phyloP scores from a whole-genome alignment of 2,888 invertebrate species.

The Apamea anceps region DNA sequence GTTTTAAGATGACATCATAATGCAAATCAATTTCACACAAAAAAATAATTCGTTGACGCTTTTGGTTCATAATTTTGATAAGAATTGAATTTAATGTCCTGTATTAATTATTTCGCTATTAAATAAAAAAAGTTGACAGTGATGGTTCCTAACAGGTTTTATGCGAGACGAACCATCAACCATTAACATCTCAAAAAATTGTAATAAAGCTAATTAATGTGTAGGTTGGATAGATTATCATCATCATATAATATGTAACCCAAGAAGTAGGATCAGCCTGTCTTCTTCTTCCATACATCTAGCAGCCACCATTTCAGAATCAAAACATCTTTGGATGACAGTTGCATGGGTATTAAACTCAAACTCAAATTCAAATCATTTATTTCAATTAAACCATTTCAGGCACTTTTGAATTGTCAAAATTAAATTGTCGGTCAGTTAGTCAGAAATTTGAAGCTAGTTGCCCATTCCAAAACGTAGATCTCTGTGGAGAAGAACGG shows the following conservation, averaged over 20 bases:
- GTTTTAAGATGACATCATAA: constrained; percentile 44
- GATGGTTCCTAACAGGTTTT: neutral
- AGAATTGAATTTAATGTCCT: constrained; percentile 37
- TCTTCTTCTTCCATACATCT: neutral
- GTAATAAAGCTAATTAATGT: neutral
- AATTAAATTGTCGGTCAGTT: too few species aligned
- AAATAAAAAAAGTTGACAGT: constrained; percentile 18
- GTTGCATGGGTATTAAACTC: neutral
- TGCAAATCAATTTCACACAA: constrained; percentile 39
- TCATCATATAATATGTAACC: neutral
- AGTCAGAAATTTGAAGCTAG: too few species aligned
- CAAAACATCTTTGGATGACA: neutral
- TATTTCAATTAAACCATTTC: too few species aligned
- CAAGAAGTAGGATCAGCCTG: too few species aligned
- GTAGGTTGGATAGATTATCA: neutral
- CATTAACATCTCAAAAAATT: neutral
- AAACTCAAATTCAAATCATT: too few species aligned
- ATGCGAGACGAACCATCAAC: neutral
- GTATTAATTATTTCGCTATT: constrained; percentile 33
- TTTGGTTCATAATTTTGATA: constrained; percentile 49
- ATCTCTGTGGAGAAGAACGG: too few species aligned
- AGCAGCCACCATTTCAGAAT: neutral
- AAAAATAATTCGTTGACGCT: constrained; percentile 33
- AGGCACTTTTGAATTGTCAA: too few species aligned
- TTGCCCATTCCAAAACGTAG: too few species aligned